These are phyloP conservation scores for Tangara arthus DNA, from an alignment of 2,797 vertebrate genomes.

Conservation along the genomic window DNA sequence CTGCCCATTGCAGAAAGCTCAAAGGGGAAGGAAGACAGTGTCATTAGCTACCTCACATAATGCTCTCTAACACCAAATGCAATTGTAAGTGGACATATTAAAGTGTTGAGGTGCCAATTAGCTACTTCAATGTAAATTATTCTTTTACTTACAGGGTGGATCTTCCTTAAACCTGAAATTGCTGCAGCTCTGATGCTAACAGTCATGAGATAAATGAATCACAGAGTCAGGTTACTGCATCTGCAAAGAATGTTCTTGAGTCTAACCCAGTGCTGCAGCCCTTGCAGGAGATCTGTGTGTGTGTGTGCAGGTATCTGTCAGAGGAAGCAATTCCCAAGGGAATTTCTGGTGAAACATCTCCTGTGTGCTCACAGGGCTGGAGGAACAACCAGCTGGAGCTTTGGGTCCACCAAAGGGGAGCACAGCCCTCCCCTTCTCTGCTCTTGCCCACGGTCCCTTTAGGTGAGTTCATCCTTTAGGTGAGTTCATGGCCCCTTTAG, in stretches of 20 bases:
- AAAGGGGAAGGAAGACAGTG: neutral
- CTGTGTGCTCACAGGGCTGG: fast-evolving
- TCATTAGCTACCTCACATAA: neutral
- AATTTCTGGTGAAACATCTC: neutral
- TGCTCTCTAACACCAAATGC: neutral
- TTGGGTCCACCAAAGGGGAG: neutral
- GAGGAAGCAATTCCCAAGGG: neutral
- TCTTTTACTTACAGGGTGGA: neutral
- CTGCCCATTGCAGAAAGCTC: neutral
- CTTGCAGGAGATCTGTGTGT: neutral
- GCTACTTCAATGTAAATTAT: neutral
- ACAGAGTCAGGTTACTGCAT: neutral
- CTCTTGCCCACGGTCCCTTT: fast-evolving
- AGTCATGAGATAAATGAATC: slow-evolving; percentile 23
- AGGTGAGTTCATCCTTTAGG: fast-evolving
- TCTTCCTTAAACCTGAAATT: neutral
- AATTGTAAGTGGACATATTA: neutral
- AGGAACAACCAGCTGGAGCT: neutral
- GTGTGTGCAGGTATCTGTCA: fast-evolving
- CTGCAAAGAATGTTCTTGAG: neutral
- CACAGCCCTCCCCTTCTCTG: fast-evolving
- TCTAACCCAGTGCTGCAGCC: neutral
- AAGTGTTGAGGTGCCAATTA: neutral
- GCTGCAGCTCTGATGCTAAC: neutral
- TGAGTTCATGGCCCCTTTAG: neutral